These are phyloP conservation scores for Zaprionus nigranus DNA, from an alignment of 1,140 invertebrate species.

Conservation along the genomic window DNA sequence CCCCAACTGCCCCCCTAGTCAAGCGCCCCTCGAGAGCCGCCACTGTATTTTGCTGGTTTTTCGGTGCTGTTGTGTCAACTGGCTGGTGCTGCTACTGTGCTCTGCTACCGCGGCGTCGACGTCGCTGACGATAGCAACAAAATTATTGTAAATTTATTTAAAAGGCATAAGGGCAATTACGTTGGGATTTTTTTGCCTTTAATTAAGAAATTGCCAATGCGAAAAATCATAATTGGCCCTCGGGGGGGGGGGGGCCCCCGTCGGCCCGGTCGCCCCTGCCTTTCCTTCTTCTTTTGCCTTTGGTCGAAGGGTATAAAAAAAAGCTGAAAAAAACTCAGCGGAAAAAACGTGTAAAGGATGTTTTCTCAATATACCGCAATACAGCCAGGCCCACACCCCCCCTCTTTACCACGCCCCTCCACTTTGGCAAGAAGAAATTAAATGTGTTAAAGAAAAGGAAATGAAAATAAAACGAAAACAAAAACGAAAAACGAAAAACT, in stretches of 20 bases:
- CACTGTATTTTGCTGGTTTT: slow-evolving; percentile 8
- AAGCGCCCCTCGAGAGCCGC: neutral
- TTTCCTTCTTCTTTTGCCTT: too few species aligned
- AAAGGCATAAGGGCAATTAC: slow-evolving; percentile 73
- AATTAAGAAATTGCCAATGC: slow-evolving; percentile 79
- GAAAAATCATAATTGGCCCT: slow-evolving; percentile 81
- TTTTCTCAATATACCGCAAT: slow-evolving; percentile 28
- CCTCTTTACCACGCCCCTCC: neutral
- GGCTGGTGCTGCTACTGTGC: neutral
- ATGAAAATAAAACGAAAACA: neutral
- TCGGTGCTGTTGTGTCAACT: slow-evolving; percentile 11
- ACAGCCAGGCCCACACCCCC: neutral
- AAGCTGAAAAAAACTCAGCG: slow-evolving; percentile 44
- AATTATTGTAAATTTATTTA: slow-evolving; percentile 77
- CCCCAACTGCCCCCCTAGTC: neutral
- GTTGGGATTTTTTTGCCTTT: slow-evolving; percentile 49
- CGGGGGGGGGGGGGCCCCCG: too few species aligned
- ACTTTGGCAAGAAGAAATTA: slow-evolving; percentile 38
- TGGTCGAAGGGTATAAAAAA: too few species aligned
- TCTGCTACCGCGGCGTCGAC: neutral
- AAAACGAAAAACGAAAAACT: slow-evolving; percentile 20
- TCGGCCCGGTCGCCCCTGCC: too few species aligned
- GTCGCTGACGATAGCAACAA: slow-evolving; percentile 39
- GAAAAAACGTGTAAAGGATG: slow-evolving; percentile 55
- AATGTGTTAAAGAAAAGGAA: slow-evolving; percentile 49